phyloP scores from a whole-genome alignment of 2,113 vertebrate genomes.

The Ailuropoda melanoleuca region DNA sequence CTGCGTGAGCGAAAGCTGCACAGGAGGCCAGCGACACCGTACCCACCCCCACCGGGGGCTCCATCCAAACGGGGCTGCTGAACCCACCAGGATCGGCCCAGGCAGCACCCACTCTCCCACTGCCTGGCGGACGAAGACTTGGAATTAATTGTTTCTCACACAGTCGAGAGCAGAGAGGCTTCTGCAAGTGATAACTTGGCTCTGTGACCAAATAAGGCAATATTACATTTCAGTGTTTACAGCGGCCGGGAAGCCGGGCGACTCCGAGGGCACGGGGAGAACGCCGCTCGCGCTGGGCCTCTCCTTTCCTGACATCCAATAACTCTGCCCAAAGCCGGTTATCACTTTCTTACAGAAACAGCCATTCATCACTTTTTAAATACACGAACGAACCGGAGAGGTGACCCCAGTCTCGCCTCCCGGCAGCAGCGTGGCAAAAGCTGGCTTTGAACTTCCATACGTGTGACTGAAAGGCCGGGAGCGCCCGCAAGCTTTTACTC shows the following conservation, averaged over 20 bases:
- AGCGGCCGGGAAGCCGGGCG: conserved; percentile 73
- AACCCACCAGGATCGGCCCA: conserved; percentile 72
- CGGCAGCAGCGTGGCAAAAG: not conserved
- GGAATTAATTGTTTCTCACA: not conserved
- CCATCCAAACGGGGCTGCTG: conserved; percentile 68
- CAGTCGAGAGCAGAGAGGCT: conserved; percentile 43
- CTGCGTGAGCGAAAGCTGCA: conserved; percentile 43
- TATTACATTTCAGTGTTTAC: conserved; percentile 85
- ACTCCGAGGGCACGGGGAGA: conserved; percentile 76
- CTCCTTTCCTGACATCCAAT: conserved; percentile 66
- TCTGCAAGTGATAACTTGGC: conserved; percentile 70
- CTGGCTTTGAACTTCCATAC: not conserved
- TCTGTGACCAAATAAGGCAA: conserved; percentile 88
- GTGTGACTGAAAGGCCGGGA: not conserved
- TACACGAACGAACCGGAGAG: conserved; percentile 55
- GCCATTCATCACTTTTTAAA: conserved; percentile 57
- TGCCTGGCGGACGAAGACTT: not conserved
- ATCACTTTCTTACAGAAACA: conserved; percentile 66
- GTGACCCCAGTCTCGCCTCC: conserved; percentile 47
- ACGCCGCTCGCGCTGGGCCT: conserved; percentile 66
- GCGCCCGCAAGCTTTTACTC: conserved; percentile 49
- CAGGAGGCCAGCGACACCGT: conserved; percentile 50
- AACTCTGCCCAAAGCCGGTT: conserved; percentile 36
- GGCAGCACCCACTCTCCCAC: not conserved
- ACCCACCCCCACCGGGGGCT: not conserved